Evolutionary conservation across 2,797 vertebrate species (phyloP).

Genomic region (Acipenser transmontanus): DNA sequence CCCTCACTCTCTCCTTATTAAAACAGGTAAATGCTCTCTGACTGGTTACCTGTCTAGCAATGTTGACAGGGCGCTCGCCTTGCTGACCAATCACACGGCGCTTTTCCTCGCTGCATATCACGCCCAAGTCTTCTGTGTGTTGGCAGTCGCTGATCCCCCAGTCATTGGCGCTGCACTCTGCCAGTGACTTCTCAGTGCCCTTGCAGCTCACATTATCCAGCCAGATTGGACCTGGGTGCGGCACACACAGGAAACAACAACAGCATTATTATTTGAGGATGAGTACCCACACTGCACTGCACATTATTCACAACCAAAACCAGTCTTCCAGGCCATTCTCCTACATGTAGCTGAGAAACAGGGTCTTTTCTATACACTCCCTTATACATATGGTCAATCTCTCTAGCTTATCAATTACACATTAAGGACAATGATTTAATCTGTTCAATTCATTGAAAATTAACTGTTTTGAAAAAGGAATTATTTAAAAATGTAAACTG

Average conservation of each 20-base stretch:
- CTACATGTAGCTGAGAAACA: too few relatives aligned
- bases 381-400: too few relatives aligned
- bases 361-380: too few relatives aligned
- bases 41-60: constrained; percentile 43
- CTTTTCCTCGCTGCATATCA: constrained; percentile 68
- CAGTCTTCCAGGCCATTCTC: too few relatives aligned
- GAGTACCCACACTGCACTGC: background rate
- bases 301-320: too few relatives aligned
- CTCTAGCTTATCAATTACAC: too few relatives aligned
- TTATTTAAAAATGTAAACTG: too few relatives aligned
- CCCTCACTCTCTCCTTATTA: too few relatives aligned
- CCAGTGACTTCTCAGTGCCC: constrained; percentile 75
- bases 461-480: too few relatives aligned
- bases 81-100: background rate
- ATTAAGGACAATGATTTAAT: too few relatives aligned
- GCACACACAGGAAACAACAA: background rate
- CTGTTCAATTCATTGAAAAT: too few relatives aligned
- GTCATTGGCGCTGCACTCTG: constrained; percentile 81
- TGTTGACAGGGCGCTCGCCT: constrained; percentile 26
- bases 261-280: background rate
- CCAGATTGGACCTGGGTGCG: constrained; percentile 80
- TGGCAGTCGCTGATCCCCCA: constrained; percentile 92
- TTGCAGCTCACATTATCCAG: constrained; percentile 87
- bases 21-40: background rate
- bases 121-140: constrained; percentile 85